Evolutionary conservation across 2,113 vertebrate species (phyloP), one percentile per base, ranked within the genome.

Genomic region (Scytalopus superciliaris): DNA sequence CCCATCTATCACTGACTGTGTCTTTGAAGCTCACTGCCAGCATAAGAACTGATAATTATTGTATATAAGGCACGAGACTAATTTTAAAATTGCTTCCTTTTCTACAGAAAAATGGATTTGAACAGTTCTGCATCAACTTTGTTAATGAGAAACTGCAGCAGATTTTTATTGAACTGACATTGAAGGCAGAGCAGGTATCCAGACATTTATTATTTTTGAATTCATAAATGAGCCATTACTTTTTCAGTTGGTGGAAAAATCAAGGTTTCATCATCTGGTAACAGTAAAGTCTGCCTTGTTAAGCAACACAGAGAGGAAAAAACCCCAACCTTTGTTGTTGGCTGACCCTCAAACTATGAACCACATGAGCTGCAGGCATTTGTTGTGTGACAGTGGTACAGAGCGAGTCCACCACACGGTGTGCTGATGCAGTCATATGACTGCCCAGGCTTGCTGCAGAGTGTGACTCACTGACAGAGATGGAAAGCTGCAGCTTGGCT

Each of bases 61-160:
- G 19, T 62, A n/a, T 69, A 22, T 66, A 64, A 79, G 70, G 50
- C 52, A 53, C 6, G 17, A 84, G 60, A 56, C 79, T 96, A 70
- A 95, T 74, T 64, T 92, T 72, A 57, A 33, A 60, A 69, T 73
- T 83, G 62, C 70, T 96, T 92, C 42, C 19, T 80, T 90, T 97
- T 80, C 70, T 95, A 2, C 95, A 99, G 99, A 99, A 99, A 99
- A 99, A 99, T 87, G 99, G 99, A 81, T 99, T 99, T 80, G 99
- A 99, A 94, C 99, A 99, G 97, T 99, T 99, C 93, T 99, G 99
- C 97, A 99, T 99, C 97, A 99, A 99, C 98, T 99, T 99, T 67
- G 99, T 99, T 94, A 99, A 99, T 77, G 99, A 99, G 96, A 99
- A 99, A 90, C 97, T 99, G 28, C 99, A 99, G 97, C 99, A 99